Evolutionary conservation across 2,113 vertebrate genomes (phyloP).

Genomic region (Oreotrochilus melanogaster): DNA sequence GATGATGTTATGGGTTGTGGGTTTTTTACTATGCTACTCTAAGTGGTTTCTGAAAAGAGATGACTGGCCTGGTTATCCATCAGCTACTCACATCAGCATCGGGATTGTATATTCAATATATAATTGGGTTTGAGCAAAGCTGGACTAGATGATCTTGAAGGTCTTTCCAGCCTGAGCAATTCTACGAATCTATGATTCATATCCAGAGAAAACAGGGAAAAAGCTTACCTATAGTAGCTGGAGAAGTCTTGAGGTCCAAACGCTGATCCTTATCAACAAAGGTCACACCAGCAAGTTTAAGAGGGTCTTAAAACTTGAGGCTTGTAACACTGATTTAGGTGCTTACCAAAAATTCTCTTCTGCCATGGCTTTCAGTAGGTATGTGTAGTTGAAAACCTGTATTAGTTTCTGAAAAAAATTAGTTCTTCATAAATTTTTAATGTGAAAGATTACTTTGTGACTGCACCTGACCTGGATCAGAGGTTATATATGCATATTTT

Average conservation of each 20-base stretch:
- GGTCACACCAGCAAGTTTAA: background rate
- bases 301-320: background rate
- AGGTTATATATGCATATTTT: background rate
- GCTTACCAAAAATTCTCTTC: background rate
- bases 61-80: background rate
- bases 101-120: background rate
- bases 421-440: background rate
- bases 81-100: accelerated
- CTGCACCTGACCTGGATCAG: background rate
- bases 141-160: no score
- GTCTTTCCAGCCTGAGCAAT: no score
- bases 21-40: background rate
- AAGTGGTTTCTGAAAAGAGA: background rate
- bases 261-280: background rate
- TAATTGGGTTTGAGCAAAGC: no score
- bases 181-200: no score
- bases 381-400: background rate
- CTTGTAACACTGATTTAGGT: background rate
- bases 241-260: background rate
- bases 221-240: background rate
- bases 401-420: background rate
- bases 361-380: background rate
- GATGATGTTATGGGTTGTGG: background rate
- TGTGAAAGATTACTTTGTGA: background rate
- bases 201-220: no score